These are phyloP conservation scores for Panthera tigris DNA, from an alignment of 2,113 vertebrate species.

Conservation along the genomic window DNA sequence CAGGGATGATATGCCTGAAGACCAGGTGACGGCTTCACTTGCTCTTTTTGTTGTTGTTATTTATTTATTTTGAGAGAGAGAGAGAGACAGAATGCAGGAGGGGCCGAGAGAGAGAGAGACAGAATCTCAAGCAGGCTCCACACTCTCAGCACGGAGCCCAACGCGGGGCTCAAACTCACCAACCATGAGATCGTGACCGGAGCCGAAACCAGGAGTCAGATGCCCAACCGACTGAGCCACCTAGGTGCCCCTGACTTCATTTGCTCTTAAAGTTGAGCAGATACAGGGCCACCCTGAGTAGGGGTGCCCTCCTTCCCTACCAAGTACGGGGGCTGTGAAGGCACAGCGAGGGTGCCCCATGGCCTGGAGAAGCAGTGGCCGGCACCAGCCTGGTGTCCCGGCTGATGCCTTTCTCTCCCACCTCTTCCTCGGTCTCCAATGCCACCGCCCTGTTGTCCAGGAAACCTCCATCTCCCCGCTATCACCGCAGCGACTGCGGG, in stretches of 20 bases:
- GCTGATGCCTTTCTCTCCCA: not conserved
- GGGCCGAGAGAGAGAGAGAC: too few species aligned
- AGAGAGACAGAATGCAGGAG: too few species aligned
- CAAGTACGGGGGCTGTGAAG: not conserved
- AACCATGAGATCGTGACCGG: too few species aligned
- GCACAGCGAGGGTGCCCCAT: not conserved
- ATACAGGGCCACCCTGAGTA: not conserved
- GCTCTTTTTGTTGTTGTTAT: not conserved
- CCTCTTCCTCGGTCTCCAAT: not conserved
- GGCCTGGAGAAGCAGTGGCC: not conserved
- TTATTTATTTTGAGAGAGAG: too few species aligned
- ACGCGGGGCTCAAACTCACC: too few species aligned
- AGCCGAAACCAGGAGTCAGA: too few species aligned
- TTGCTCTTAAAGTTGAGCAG: not conserved
- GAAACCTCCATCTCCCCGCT: not conserved
- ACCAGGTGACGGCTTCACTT: not conserved
- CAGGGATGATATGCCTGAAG: not conserved
- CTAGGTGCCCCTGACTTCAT: not conserved
- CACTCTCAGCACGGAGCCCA: too few species aligned
- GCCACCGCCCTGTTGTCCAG: not conserved
- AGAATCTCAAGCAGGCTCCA: too few species aligned
- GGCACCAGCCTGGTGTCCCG: not conserved
- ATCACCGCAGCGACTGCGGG: not conserved
- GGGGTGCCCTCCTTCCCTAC: not conserved
- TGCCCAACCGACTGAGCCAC: too few species aligned